A percentile compares a stretch with the other conserved stretches of the same genome.
Conservation (phyloP, 2,888 invertebrate species). For the Drosophila fungiperda region DNA sequence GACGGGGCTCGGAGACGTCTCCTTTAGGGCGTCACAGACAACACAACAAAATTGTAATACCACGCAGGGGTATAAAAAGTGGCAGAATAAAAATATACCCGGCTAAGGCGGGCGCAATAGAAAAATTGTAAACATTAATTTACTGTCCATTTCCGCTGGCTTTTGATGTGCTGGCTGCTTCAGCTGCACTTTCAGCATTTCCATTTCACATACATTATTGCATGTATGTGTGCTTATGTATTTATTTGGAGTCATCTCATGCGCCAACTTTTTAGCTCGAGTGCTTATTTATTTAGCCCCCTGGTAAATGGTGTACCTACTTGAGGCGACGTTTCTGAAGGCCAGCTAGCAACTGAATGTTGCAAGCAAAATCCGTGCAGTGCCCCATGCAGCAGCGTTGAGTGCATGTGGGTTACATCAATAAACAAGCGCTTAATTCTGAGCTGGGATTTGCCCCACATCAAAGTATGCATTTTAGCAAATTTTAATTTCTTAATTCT, state of each 20-base stretch:
- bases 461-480: background rate
- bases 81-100: conserved; percentile 17
- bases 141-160: conserved; percentile 79
- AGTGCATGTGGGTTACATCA: conserved; percentile 6
- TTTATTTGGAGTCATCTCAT: conserved; percentile 63
- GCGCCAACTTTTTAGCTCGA: conserved; percentile 42
- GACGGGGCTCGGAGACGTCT: background rate
- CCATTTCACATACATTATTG: conserved; percentile 34
- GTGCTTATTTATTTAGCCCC: conserved; percentile 70
- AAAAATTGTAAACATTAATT: conserved; percentile 81
- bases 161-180: conserved; percentile 52
- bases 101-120: conserved; percentile 50
- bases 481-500: background rate
- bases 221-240: conserved; percentile 44
- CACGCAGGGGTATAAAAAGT: background rate
- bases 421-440: conserved; percentile 11
- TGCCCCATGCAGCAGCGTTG: conserved; percentile 14
- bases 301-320: conserved; percentile 24
- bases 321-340: conserved; percentile 42
- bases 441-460: conserved; percentile 8
- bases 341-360: conserved; percentile 25
- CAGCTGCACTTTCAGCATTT: conserved; percentile 43
- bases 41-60: background rate
- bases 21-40: background rate
- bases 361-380: conserved; percentile 24